phyloP scores from a whole-genome alignment of 1,140 invertebrate genomes.

The Brachionus asplanchnoidis region DNA sequence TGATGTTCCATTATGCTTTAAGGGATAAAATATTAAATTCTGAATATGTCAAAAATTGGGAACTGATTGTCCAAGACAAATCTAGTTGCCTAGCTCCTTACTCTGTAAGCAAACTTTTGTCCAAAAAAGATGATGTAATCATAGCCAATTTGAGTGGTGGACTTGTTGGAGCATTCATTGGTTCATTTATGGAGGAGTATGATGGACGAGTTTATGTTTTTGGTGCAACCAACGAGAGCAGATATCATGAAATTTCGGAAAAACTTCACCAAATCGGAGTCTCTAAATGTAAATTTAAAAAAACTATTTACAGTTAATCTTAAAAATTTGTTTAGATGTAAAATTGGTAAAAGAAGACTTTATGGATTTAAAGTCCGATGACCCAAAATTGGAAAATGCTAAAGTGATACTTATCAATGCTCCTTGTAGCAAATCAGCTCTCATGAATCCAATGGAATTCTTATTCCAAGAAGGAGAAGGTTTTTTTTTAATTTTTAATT shows the following conservation, averaged over 20 bases:
- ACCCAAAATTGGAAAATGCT: constrained; percentile 27
- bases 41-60: constrained; percentile 11
- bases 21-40: constrained; percentile 26
- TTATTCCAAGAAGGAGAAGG: constrained; percentile 41
- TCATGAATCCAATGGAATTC: constrained; percentile 41
- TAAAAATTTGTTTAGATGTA: not conserved
- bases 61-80: constrained; percentile 32
- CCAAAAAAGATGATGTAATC: constrained; percentile 40
- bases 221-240: constrained; percentile 19
- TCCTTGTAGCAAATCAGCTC: constrained; percentile 17
- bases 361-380: constrained; percentile 9
- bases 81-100: constrained; percentile 38
- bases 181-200: constrained; percentile 11
- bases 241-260: not conserved
- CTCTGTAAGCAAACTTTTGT: constrained; percentile 23
- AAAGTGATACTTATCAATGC: constrained; percentile 40
- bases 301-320: not conserved
- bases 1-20: constrained; percentile 31
- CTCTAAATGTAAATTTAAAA: constrained; percentile 5
- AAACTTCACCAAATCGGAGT: constrained; percentile 21
- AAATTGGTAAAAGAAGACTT: constrained; percentile 24
- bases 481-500: not conserved
- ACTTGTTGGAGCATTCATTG: not conserved
- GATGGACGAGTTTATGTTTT: constrained; percentile 36
- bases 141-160: constrained; percentile 29